Percentiles rank a stretch among this genome's conserved stretches.
phyloP scores from a whole-genome alignment of 2,113 vertebrate genomes.

The Prunella himalayana region DNA sequence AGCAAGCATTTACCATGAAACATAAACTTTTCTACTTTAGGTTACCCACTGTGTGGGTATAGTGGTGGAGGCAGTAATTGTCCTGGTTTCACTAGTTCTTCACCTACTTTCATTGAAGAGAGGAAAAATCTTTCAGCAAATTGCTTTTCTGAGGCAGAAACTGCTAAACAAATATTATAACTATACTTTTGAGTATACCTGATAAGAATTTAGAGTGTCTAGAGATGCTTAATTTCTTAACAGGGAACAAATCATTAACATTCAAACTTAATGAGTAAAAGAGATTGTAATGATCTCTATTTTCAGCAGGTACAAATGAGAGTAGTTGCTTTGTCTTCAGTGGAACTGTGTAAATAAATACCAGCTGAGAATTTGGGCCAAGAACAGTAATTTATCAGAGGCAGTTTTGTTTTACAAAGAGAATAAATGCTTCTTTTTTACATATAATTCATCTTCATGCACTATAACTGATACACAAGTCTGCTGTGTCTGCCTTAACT shows the following conservation, averaged over 20 bases:
- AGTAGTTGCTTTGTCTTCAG: not conserved
- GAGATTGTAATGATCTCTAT: not conserved
- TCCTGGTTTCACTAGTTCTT: not conserved
- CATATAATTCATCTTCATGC: not conserved
- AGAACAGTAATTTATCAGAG: not conserved
- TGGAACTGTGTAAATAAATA: not conserved
- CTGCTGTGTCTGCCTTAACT: not conserved
- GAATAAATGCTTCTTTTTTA: not conserved
- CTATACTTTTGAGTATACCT: not conserved
- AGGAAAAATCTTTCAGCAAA: not conserved
- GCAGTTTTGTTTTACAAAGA: not conserved
- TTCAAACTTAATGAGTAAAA: not conserved
- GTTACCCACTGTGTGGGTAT: not conserved
- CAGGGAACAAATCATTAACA: not conserved
- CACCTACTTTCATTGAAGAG: not conserved
- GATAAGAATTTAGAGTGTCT: not conserved
- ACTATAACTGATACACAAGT: not conserved
- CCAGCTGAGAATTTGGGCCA: not conserved
- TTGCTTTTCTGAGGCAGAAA: not conserved
- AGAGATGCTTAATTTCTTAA: not conserved
- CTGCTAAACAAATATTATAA: not conserved
- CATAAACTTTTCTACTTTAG: not conserved
- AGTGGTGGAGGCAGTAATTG: not conserved
- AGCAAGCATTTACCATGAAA: not conserved
- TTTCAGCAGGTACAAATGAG: not conserved